Percentiles rank a stretch among this genome's conserved stretches.
Evolutionary conservation across 2,888 invertebrate genomes (phyloP).

Genomic region (Synanthedon tipuliformis): DNA sequence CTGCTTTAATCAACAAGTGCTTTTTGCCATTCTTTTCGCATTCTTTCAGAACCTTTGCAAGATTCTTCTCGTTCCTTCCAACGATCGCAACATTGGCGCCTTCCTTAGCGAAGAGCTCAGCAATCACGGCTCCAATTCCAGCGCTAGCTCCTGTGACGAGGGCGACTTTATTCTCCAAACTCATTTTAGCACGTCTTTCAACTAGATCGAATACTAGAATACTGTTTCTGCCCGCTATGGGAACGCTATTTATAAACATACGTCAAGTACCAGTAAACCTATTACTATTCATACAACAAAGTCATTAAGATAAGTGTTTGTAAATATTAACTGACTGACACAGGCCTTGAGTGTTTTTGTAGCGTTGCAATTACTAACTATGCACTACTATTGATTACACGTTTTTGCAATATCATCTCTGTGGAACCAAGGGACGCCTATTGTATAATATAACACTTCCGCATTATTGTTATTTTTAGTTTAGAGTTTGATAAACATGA

Average conservation of each 20-base stretch:
- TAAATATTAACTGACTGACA: neutral
- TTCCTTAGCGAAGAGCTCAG: slow-evolving; percentile 71
- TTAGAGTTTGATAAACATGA: too few species aligned
- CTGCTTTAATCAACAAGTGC: slow-evolving; percentile 20
- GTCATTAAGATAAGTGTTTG: neutral
- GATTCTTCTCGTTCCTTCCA: slow-evolving; percentile 74
- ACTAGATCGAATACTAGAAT: neutral
- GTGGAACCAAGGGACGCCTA: too few species aligned
- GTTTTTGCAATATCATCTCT: too few species aligned
- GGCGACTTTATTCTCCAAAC: slow-evolving; percentile 52
- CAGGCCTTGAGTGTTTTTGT: neutral
- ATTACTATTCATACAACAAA: neutral
- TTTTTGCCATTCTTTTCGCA: slow-evolving; percentile 15
- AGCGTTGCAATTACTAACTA: too few species aligned
- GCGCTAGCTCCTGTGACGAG: slow-evolving; percentile 75
- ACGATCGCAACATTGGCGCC: slow-evolving; percentile 71
- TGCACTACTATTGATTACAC: too few species aligned
- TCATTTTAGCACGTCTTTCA: neutral
- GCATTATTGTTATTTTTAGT: too few species aligned
- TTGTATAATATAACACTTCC: too few species aligned
- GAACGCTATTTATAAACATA: neutral
- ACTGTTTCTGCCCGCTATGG: neutral
- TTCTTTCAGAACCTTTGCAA: slow-evolving; percentile 62
- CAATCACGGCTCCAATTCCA: slow-evolving; percentile 77
- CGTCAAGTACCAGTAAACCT: neutral